A percentile compares a stretch with the other conserved stretches of the same genome.
phyloP scores from a whole-genome alignment of 2,113 vertebrate genomes.

The Aleadryas rufinucha region DNA sequence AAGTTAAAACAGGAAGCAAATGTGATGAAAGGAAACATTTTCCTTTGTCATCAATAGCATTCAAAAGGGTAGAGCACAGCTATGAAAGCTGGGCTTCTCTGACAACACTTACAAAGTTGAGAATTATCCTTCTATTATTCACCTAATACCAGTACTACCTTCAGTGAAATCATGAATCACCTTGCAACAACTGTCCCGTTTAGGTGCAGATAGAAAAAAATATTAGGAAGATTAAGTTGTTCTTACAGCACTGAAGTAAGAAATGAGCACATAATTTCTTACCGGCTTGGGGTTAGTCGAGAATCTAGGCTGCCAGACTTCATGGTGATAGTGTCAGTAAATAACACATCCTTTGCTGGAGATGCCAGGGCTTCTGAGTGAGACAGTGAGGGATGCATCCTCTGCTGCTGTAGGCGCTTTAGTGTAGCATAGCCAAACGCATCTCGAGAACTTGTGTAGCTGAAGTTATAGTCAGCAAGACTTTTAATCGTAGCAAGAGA shows the following conservation, averaged over 20 bases:
- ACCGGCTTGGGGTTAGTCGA: constrained; percentile 94
- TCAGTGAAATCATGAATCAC: not conserved
- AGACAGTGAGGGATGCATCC: constrained; percentile 95
- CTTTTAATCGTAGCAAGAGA: constrained; percentile 92
- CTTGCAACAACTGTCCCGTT: not conserved
- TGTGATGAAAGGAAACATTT: not conserved
- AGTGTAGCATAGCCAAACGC: constrained; percentile 95
- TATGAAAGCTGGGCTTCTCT: not conserved
- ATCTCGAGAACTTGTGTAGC: constrained; percentile 95
- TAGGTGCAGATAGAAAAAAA: not conserved
- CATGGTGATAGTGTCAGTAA: constrained; percentile 97
- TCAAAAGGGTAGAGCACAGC: not conserved
- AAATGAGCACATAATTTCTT: not conserved
- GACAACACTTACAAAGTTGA: not conserved
- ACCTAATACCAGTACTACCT: not conserved
- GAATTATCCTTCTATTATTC: not conserved
- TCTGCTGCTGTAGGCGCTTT: constrained; percentile 93
- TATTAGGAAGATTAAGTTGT: not conserved
- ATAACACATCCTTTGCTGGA: constrained; percentile 96
- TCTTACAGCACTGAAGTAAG: not conserved
- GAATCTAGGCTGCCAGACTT: constrained; percentile 97
- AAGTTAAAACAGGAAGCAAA: not conserved
- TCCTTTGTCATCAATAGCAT: not conserved
- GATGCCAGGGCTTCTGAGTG: constrained; percentile 95
- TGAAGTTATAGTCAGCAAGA: constrained; percentile 93